Evolutionary conservation across 2,113 vertebrate genomes (phyloP).

Genomic region (Nettapus auritus): DNA sequence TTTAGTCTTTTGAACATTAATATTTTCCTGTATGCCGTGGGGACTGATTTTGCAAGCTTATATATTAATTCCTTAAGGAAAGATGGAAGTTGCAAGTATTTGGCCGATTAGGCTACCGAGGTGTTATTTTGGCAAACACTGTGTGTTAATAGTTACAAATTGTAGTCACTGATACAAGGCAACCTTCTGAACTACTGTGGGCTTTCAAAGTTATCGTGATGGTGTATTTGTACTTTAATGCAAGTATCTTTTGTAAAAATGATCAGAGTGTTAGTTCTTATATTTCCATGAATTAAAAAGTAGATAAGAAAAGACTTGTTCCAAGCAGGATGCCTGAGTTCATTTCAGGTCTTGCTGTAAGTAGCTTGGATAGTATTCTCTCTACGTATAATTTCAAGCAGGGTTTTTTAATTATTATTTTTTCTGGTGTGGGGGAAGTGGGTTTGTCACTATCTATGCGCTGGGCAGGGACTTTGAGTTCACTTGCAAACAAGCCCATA

Average conservation of each 20-base stretch:
- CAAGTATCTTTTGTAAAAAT: not conserved
- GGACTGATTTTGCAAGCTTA: not conserved
- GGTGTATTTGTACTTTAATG: not conserved
- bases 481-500: slow-evolving; percentile 52
- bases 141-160: not conserved
- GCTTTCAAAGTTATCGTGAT: not conserved
- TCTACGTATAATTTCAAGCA: slow-evolving; percentile 77
- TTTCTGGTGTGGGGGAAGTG: not conserved
- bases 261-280: not conserved
- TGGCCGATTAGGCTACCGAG: not conserved
- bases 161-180: not conserved
- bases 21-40: not conserved
- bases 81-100: not conserved
- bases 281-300: slow-evolving; percentile 39
- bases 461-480: slow-evolving; percentile 55
- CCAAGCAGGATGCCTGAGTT: slow-evolving; percentile 42
- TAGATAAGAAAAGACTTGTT: not conserved
- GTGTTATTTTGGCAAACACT: not conserved
- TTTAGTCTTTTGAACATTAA: not conserved
- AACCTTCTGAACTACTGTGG: not conserved
- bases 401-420: not conserved
- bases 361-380: slow-evolving; percentile 44
- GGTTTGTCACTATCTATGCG: slow-evolving; percentile 70
- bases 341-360: slow-evolving; percentile 75
- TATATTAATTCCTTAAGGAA: not conserved